These are phyloP conservation scores for Drosophila guanche DNA, from an alignment of 1,140 invertebrate species.

Conservation along the genomic window DNA sequence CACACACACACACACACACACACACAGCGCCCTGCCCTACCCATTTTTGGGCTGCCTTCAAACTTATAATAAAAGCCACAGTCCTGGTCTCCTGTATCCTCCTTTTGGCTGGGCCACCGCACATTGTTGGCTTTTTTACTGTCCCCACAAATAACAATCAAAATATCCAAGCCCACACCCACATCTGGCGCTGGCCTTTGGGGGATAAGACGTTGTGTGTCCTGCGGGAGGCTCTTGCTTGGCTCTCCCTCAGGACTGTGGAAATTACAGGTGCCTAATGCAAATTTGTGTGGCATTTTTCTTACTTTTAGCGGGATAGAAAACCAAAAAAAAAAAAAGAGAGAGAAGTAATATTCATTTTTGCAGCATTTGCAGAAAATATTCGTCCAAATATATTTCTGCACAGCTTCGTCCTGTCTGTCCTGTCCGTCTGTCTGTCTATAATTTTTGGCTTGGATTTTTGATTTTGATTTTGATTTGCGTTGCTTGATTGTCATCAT, in stretches of 20 bases:
- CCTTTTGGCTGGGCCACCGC: constrained; percentile 40
- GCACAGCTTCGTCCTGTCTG: not conserved
- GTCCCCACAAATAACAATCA: constrained; percentile 80
- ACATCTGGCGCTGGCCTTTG: constrained; percentile 30
- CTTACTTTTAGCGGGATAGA: constrained; percentile 19
- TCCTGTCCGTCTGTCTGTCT: constrained; percentile 1
- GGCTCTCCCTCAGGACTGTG: constrained; percentile 20
- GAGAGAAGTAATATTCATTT: constrained; percentile 47
- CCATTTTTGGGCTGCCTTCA: constrained; percentile 38
- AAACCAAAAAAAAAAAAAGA: constrained; percentile 40
- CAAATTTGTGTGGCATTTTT: constrained; percentile 79
- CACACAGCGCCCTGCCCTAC: no score
- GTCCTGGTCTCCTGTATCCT: constrained; percentile 19
- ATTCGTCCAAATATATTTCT: constrained; percentile 22
- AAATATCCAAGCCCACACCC: constrained; percentile 33
- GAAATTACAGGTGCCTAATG: constrained; percentile 80
- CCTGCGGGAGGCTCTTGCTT: constrained; percentile 34
- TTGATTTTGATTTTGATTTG: constrained; percentile 46
- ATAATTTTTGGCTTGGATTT: constrained; percentile 10
- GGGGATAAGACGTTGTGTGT: constrained; percentile 37
- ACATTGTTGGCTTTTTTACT: constrained; percentile 70
- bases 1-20: constrained; percentile 4
- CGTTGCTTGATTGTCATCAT: constrained; percentile 74
- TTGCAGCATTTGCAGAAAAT: constrained; percentile 55
- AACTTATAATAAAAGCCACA: constrained; percentile 77